Base-by-base conservation (phyloP, 2,888 invertebrate species). In the Scaptomyza tumidula region DNA sequence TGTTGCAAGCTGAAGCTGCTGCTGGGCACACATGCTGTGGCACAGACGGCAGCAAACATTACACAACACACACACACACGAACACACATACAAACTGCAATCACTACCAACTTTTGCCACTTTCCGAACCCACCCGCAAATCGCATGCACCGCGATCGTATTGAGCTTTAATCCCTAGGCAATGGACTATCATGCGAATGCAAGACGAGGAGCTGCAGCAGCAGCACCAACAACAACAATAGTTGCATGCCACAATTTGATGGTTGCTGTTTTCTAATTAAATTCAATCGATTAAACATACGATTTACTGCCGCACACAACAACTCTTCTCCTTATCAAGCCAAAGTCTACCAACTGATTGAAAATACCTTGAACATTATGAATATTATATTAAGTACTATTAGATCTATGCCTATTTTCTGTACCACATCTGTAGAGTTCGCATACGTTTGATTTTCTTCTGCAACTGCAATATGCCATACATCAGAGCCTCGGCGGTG, bases 371-470 rank as follows among this genome's bases (percentile, higher is more conserved):
- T 13, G 1, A 9, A 7, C 7, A 10, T 10, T 27, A 46, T 6
- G 33, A 19, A 49, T 3, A 19, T 19, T 6, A 24, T 24, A 4
- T 50, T n/a, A 10, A 19, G 10, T 24, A n/a, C 1, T 9, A 1
- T 24, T 2, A 24, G 24, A 24, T 2, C 19, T 19, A 19, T 6
- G 13, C 4, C 11, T 66, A 78, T 10, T 96, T 97, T 89, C 99
- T 95, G 93, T 98, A 99, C 98, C 99, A 99, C 93, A 97, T 95
- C 93, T 98, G 98, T 24, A 96, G 75, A 0, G 95, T 94, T 87
- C 95, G 95, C 96, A 96, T 97, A 80, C 98, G 94, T 92, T 99
- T 99, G 4, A 99, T 95, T 93, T 99, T 99, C 93, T 99, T 99
- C 93, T 99, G 99, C 59, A 99, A 93, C 92, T 99, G 99, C 45